A percentile compares a stretch with the other conserved stretches of the same genome.
These are phyloP conservation scores for Drosophila kanapiae DNA, from an alignment of 1,140 invertebrate genomes.

Conservation along the genomic window DNA sequence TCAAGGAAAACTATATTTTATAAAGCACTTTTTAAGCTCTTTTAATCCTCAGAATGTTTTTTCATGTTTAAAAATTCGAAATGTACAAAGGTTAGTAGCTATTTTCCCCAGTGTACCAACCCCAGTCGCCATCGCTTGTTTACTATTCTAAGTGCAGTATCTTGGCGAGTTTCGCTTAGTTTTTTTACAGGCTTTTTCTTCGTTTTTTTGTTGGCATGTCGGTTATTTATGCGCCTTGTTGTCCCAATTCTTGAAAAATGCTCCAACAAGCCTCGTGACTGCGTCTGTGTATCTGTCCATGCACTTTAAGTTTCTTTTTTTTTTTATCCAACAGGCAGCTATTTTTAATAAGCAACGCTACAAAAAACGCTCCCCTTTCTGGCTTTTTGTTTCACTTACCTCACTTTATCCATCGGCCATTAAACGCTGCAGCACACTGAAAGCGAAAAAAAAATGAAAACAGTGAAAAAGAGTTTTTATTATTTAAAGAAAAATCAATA, in stretches of 20 bases:
- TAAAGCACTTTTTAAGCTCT: no score
- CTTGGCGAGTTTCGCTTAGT: conserved; percentile 55
- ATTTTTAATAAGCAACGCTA: conserved; percentile 69
- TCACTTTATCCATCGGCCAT: conserved; percentile 57
- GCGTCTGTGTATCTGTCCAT: conserved; percentile 23
- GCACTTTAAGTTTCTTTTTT: conserved; percentile 49
- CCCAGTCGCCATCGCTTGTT: conserved; percentile 51
- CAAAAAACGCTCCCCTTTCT: conserved; percentile 18
- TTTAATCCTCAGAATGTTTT: no score
- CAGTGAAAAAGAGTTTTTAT: conserved; percentile 37
- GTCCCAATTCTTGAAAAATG: conserved; percentile 78
- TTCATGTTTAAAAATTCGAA: not conserved
- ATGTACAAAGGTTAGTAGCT: no score
- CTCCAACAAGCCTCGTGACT: conserved; percentile 54
- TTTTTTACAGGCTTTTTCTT: conserved; percentile 44
- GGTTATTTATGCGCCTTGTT: conserved; percentile 81
- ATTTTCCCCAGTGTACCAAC: not conserved
- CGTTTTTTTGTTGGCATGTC: conserved; percentile 58
- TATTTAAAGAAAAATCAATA: conserved; percentile 75
- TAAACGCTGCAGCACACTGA: conserved; percentile 26
- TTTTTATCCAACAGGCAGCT: conserved; percentile 37
- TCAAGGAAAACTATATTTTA: no score
- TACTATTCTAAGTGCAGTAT: conserved; percentile 78
- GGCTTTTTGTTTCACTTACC: conserved; percentile 55
- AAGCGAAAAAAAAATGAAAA: conserved; percentile 13